phyloP scores from a whole-genome alignment of 2,797 vertebrate genomes.

The Melanotaenia nigrans region DNA sequence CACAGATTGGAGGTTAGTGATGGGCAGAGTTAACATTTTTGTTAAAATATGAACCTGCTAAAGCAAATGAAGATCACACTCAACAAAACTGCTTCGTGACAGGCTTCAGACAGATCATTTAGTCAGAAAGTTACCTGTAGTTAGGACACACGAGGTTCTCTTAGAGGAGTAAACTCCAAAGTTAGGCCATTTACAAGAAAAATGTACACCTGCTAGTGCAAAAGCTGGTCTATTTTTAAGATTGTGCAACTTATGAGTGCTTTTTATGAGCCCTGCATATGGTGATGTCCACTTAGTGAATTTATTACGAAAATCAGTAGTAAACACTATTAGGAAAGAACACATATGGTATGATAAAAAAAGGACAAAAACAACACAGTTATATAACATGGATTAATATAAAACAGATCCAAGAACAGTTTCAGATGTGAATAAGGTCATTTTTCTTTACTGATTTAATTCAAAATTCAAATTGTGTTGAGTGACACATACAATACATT shows the following conservation, averaged over 20 bases:
- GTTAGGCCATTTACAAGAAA: slow-evolving; percentile 1
- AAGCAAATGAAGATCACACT: slow-evolving; percentile 11
- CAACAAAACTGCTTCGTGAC: slow-evolving; percentile 37
- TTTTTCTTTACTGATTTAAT: background rate
- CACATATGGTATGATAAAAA: background rate
- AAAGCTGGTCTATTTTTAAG: background rate
- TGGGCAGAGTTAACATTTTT: background rate
- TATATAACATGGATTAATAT: background rate
- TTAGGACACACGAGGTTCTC: slow-evolving; percentile 16
- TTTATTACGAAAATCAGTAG: too few relatives aligned
- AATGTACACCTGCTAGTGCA: background rate
- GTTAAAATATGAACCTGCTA: background rate
- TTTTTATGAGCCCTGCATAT: slow-evolving; percentile 1
- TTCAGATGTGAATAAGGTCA: background rate
- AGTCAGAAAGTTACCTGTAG: slow-evolving; percentile 8
- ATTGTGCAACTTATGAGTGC: background rate
- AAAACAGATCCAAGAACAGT: background rate
- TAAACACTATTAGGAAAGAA: background rate
- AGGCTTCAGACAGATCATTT: background rate
- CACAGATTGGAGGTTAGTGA: background rate
- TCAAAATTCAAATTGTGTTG: background rate
- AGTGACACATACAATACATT: background rate
- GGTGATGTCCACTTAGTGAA: background rate
- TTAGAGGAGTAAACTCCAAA: slow-evolving; percentile 34
- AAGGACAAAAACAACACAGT: background rate